Evolutionary conservation across 2,113 vertebrate genomes (phyloP).

Genomic region (Oryctolagus cuniculus): mOryCun1.1 NC_091434.1:105346501-105347000

Average conservation of each 20-base stretch:
- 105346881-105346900: not conserved
- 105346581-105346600: not conserved
- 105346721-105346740: too few species aligned
- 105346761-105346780: not conserved
- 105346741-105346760: not conserved
- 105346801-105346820: not conserved
- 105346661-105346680: not conserved
- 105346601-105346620: not conserved
- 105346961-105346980: not conserved
- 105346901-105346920: not conserved
- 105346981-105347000: not conserved
- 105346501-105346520: not conserved
- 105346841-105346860: not conserved
- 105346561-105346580: not conserved
- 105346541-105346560: not conserved
- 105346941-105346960: not conserved
- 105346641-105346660: not conserved
- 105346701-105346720: not conserved
- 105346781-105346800: not conserved
- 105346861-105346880: not conserved
- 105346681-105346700: not conserved
- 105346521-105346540: not conserved
- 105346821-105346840: not conserved
- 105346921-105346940: not conserved
- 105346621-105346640: not conserved